Base-by-base conservation (phyloP, 2,113 vertebrate species). In the Acrocephalus arundinaceus region DNA sequence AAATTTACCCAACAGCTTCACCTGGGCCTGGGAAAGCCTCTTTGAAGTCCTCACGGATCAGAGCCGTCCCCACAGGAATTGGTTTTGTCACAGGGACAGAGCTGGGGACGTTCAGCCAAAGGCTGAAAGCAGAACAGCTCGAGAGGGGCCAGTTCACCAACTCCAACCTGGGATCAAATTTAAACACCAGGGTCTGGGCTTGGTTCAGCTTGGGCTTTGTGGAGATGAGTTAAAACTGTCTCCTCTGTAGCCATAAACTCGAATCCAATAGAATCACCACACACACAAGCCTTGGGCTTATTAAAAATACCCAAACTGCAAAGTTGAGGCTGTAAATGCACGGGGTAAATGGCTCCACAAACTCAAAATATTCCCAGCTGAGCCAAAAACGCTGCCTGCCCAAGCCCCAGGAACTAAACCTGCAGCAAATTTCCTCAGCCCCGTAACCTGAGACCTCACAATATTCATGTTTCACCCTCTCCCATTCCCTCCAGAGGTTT, bases 1-100 rank as follows among this genome's bases (percentile, higher is more conserved):
- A 4, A 10, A 37, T 67, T 75, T 3, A 0, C 11, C 21, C n/a
- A 15, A 1, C 0, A 7, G 13, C 30, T 57, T 55, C 81, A 48
- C 41, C 37, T 9, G 3, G 27, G 13, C 3, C 52, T 73, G 41
- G 27, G 27, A 28, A 48, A 49, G 22, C 37, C 52, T 58, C 74
- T 13, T 22, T 3, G 49, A 45, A 68, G 54, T 9, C 22, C 25
- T 39, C 49, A 10, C 0, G 5, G 68, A 14, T 25, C 51, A 49
- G 45, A 43, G 37, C 15, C 52, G 12, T 16, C 31, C 68, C 12
- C 19, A 2, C 16, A 7, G n/a, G 33, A 20, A 6, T 6, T 3
- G 27, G 27, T 10, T 76, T 21, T 46, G 55, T 7, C 48, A 11
- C 14, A 7, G 48, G 17, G 8, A 15, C 22, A 27, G 22, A 63